Evolutionary conservation across 2,888 invertebrate species (phyloP), one percentile per base, ranked within the genome.

Genomic region (Malachius bipustulatus): DNA sequence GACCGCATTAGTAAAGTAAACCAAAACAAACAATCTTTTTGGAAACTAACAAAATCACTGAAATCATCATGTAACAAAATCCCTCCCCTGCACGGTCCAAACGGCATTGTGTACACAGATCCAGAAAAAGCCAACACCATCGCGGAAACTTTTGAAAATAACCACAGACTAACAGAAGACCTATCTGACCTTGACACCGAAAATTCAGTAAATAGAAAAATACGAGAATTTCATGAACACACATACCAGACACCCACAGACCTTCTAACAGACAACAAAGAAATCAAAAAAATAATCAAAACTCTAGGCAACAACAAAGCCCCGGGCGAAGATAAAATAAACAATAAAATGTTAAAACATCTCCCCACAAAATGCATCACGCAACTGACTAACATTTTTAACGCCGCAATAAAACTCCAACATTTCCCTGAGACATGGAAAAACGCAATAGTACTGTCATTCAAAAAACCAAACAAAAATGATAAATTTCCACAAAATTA

Each of bases 381-480:
- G 14, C 10, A 11, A 8, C 16, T 9, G 10, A 9, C 8, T 11
- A 31, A 34, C 2, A 19, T 33, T 2, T 10, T 27, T 9, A 27
- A 14, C 26, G 9, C 14, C 1, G 6, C 9, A 8, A 13, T 34
- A 9, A 27, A 34, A 27, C n/a, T 27, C 2, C 4, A 14, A 13
- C 26, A 39, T 14, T 36, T 36, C 19, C 39, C n/a, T n/a, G n/a
- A n/a, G n/a, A n/a, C n/a, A n/a, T n/a, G n/a, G n/a, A n/a, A n/a
- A n/a, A n/a, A n/a, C 15, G 35, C 39, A 3, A 28, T 12, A 19
- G 26, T 39, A 8, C 24, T 33, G 8, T 28, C 32, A 4, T 16
- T 39, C 4, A 16, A 12, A 6, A 39, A 39, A 14, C 35, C 24
- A 2, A 19, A 29, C 4, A 32, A 39, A 36, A 14, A 29, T 8